Evolutionary conservation across 2,888 invertebrate genomes (phyloP).

Genomic region (Oasisia sp.): DNA sequence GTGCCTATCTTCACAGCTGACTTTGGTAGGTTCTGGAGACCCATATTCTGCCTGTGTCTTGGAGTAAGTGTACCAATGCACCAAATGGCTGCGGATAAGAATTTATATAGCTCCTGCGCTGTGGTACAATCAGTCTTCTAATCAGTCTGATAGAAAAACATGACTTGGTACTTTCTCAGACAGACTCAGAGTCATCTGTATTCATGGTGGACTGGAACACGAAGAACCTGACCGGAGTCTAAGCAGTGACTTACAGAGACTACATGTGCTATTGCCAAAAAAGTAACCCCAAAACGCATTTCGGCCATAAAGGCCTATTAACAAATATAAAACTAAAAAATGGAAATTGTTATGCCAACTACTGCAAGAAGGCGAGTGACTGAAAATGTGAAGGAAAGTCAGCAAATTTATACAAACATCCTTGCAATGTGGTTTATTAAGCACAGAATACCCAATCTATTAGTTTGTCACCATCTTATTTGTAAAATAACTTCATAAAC

Average conservation of each 20-base stretch:
- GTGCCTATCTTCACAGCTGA: background rate
- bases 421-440: too few relatives aligned
- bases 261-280: background rate
- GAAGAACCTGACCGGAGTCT: background rate
- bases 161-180: background rate
- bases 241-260: background rate
- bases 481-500: too few relatives aligned
- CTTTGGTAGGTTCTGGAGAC: background rate
- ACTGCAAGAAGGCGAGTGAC: too few relatives aligned
- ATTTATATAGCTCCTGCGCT: background rate
- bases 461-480: too few relatives aligned
- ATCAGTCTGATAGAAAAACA: background rate
- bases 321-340: background rate
- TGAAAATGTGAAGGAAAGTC: too few relatives aligned
- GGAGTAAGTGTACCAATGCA: background rate
- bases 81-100: background rate
- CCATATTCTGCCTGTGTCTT: background rate
- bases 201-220: background rate
- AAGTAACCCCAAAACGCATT: background rate
- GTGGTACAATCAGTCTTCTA: background rate
- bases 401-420: too few relatives aligned
- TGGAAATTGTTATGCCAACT: background rate
- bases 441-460: too few relatives aligned
- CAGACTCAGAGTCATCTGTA: background rate
- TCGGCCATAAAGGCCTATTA: background rate